phyloP scores from a whole-genome alignment of 2,113 vertebrate species.

The Odobenus rosmarus region DNA sequence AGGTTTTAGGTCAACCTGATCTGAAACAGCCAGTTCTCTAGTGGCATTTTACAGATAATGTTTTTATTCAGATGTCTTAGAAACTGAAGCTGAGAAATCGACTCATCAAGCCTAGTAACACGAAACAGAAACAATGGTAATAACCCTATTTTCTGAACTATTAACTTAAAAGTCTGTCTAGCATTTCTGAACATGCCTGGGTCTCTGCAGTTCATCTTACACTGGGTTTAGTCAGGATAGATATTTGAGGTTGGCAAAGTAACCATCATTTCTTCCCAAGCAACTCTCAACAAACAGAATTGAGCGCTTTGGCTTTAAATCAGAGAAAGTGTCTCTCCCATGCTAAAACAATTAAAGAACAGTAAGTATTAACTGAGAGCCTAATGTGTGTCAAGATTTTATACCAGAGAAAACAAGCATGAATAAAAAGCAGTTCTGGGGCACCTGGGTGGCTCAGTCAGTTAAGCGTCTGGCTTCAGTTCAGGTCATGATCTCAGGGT shows the following conservation, averaged over 20 bases:
- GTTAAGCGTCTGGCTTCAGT: not conserved
- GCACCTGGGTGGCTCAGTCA: not conserved
- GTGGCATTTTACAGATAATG: slow-evolving; percentile 67
- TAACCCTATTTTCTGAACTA: slow-evolving; percentile 52
- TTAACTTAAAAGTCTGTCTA: slow-evolving; percentile 61
- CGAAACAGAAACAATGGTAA: slow-evolving; percentile 47
- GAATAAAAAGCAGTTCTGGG: not conserved
- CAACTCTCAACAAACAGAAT: not conserved
- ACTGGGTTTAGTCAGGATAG: slow-evolving; percentile 42
- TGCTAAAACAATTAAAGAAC: not conserved
- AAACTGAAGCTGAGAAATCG: slow-evolving; percentile 50
- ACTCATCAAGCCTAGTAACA: not conserved
- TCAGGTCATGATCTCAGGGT: not conserved
- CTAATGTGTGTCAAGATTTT: not conserved
- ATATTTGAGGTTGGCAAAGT: not conserved
- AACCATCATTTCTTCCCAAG: not conserved
- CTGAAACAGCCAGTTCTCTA: slow-evolving; percentile 53
- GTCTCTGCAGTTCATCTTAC: slow-evolving; percentile 41
- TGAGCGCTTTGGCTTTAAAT: not conserved
- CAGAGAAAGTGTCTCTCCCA: not conserved
- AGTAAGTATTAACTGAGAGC: not conserved
- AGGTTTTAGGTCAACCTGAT: slow-evolving; percentile 49
- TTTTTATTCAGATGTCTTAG: slow-evolving; percentile 69
- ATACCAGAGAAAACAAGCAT: not conserved
- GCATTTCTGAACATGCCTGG: not conserved